Evolutionary conservation across 2,888 invertebrate genomes (phyloP), one percentile per base, ranked within the genome.

Genomic region (Platycnemis pennipes): DNA sequence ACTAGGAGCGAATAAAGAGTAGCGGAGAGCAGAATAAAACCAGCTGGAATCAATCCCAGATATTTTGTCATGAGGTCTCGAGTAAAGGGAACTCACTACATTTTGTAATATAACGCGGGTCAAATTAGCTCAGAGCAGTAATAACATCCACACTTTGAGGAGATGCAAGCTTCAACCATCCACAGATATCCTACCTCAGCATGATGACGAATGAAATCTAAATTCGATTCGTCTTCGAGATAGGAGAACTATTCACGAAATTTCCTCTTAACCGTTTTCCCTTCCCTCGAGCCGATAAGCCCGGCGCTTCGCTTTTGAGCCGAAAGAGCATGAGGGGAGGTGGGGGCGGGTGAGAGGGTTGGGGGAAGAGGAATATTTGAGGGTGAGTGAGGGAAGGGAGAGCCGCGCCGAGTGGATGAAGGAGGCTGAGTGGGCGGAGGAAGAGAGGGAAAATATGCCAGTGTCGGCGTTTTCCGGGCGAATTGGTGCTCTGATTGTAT

Each of bases 401-500:
- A 7, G 77, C 11, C 7, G 37, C 13, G 77, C 31, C 7, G 4
- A 26, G 63, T 3, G 26, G 8, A n/a, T 7, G n/a, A 26, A n/a
- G 49, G 2, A 49, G 49, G 19, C 13, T 2, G 49, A 0, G n/a
- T 1, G 2, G 63, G 26, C n/a, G 49, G 49, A 11, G 49, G 49
- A 22, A 26, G n/a, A 63, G 63, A 8, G 26, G 63, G 63, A 77
- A 77, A 77, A 77, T 77, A 77, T 77, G 77, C 77, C 26, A 77
- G 31, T 77, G 77, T 77, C 77, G 77, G 77, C 77, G 77, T 77
- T 77, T 77, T 77, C 77, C 77, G 26, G 7, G 69, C 69, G 69
- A 77, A 77, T 31, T 77, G 77, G 77, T 37, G 77, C 77, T 37
- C 77, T 77, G 77, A 77, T 77, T 77, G 77, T 77, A 77, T 77